Evolutionary conservation across 1,140 invertebrate species (phyloP), one percentile per base, ranked within the genome.

Genomic region (Stenopsyche tienmushanensis): DNA sequence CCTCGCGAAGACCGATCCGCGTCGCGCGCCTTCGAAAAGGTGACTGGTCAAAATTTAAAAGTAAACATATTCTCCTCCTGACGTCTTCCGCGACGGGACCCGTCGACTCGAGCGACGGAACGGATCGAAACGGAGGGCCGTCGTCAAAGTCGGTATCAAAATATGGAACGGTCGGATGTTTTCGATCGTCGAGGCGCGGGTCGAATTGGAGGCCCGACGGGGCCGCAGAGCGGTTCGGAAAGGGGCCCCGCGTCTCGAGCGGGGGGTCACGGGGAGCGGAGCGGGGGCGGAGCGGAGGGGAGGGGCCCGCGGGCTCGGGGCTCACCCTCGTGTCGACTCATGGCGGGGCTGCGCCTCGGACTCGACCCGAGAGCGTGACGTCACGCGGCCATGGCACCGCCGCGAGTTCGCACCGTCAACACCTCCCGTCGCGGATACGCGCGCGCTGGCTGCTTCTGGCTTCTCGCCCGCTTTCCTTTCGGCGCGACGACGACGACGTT

Each of bases 281-380:
- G 29, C 15, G 26, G 3, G 52, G 52, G 18, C 2, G 23, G 18
- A 15, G 20, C 49, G 49, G 5, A 24, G 17, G n/a, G 3, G 42
- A 8, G 42, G 42, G 3, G 13, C 3, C 42, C 42, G 3, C 3
- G 7, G 3, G 20, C 54, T 7, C 5, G 29, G 29, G n/a, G 39
- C 57, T 60, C 24, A 47, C 57, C 57, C 9, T 60, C 57, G 57
- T 60, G 57, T 21, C 57, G 57, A 25, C 57, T 60, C 57, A 60
- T 60, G 24, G 44, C 57, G 57, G n/a, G 42, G 57, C 41, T 3
- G 21, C 54, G 54, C 50, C 50, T 23, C 2, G 2, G 20, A 57
- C 53, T 29, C 41, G 41, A 57, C 53, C 52, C 53, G 44, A 58
- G 39, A n/a, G 23, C 57, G 57, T 60, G 57, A 60, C 57, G 57